Conservation (phyloP, 2,797 vertebrate species). For the Enteromius paludinosus region DNA sequence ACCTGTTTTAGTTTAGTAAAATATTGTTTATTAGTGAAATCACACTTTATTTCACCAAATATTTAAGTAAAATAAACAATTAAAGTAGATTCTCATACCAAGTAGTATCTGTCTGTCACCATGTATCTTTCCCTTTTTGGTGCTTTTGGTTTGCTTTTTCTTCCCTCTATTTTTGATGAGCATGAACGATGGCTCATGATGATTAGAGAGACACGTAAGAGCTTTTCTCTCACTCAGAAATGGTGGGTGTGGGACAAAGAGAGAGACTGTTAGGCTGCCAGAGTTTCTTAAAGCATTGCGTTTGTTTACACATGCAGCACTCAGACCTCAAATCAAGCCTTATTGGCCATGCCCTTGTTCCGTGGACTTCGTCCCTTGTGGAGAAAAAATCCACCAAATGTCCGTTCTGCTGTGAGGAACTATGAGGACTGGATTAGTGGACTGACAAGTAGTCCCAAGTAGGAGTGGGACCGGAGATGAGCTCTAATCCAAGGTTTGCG, state of each 20-base stretch:
- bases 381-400: conserved; percentile 32
- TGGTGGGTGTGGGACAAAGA: conserved; percentile 41
- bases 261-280: conserved; percentile 48
- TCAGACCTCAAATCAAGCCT: conserved; percentile 43
- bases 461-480: conserved; percentile 47
- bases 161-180: conserved; percentile 68
- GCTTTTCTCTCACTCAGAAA: conserved; percentile 38
- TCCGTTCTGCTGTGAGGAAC: conserved; percentile 37
- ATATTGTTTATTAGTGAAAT: not conserved
- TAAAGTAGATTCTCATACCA: not conserved
- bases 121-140: not conserved
- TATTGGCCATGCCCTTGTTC: conserved; percentile 32
- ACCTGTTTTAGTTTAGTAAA: not conserved
- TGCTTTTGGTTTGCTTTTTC: conserved; percentile 47
- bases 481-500: conserved; percentile 40
- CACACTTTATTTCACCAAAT: not conserved
- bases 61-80: not conserved
- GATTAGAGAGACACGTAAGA: conserved; percentile 25
- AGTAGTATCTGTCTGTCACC: not conserved
- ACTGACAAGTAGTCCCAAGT: conserved; percentile 45
- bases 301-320: conserved; percentile 26
- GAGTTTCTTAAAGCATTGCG: conserved; percentile 27
- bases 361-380: conserved; percentile 13
- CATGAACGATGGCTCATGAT: conserved; percentile 8
- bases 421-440: conserved; percentile 37